phyloP scores from a whole-genome alignment of 2,113 vertebrate species.

The Danionella cerebrum region DNA sequence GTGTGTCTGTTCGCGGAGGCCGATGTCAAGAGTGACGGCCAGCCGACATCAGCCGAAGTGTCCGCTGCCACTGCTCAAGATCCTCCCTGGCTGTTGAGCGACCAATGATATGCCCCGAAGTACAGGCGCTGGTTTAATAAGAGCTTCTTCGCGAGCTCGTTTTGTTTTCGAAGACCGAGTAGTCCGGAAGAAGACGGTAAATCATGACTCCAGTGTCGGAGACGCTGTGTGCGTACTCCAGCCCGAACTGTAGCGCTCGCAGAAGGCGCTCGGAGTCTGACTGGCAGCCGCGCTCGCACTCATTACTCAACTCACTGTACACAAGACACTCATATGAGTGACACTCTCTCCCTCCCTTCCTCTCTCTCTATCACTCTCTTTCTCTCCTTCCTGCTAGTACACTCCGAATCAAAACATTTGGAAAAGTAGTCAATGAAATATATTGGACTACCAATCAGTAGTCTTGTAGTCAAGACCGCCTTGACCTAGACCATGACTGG shows the following conservation, averaged over 20 bases:
- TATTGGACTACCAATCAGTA: too few relatives aligned
- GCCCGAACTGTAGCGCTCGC: conserved; percentile 43
- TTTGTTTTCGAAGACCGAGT: conserved; percentile 55
- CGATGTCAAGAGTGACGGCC: conserved; percentile 67
- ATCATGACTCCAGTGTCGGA: conserved; percentile 62
- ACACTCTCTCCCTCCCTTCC: neutral
- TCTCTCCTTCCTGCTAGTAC: too few relatives aligned
- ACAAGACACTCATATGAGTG: conserved; percentile 17
- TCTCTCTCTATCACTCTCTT: neutral
- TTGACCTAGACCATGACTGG: too few relatives aligned
- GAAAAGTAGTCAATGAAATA: too few relatives aligned
- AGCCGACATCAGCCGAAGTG: conserved; percentile 63
- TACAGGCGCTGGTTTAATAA: conserved; percentile 33
- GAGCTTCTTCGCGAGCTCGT: conserved; percentile 31
- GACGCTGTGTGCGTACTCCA: conserved; percentile 45
- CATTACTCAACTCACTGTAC: conserved; percentile 31
- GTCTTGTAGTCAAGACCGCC: too few relatives aligned
- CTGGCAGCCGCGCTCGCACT: conserved; percentile 21
- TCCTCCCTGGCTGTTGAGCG: conserved; percentile 37
- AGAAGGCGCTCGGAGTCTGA: conserved; percentile 31
- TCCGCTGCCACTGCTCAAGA: conserved; percentile 53
- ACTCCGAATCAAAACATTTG: neutral
- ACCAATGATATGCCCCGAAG: neutral
- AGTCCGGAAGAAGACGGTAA: conserved; percentile 58
- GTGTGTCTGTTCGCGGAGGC: conserved; percentile 57